These are phyloP conservation scores for Pimephales promelas DNA, from an alignment of 2,113 vertebrate genomes.

Conservation along the genomic window DNA sequence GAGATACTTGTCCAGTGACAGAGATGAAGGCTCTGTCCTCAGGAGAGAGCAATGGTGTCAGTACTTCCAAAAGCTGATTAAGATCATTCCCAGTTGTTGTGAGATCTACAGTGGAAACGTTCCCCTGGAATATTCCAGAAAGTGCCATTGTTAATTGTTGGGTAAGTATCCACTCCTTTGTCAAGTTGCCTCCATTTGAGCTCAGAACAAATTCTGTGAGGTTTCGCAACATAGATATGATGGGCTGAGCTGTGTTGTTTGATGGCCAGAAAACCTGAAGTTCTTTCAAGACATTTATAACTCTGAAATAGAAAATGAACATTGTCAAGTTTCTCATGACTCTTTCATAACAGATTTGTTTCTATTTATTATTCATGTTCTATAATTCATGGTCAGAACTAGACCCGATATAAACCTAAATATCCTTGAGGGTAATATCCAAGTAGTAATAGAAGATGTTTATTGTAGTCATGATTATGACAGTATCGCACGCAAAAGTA, in stretches of 20 bases:
- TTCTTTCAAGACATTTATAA: conserved; percentile 65
- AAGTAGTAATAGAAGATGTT: too few relatives aligned
- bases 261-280: conserved; percentile 61
- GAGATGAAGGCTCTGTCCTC: conserved; percentile 61
- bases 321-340: conserved; percentile 20
- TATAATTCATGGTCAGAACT: too few relatives aligned
- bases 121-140: conserved; percentile 62
- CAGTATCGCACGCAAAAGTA: too few relatives aligned
- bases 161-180: conserved; percentile 65
- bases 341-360: too few relatives aligned
- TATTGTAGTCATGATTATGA: too few relatives aligned
- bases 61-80: conserved; percentile 58
- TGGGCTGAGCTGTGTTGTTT: conserved; percentile 60
- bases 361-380: too few relatives aligned
- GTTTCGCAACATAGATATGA: conserved; percentile 63
- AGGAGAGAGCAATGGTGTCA: conserved; percentile 48
- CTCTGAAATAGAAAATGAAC: conserved; percentile 62
- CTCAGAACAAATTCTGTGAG: conserved; percentile 64
- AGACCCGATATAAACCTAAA: too few relatives aligned
- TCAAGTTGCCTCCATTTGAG: conserved; percentile 61
- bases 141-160: conserved; percentile 58
- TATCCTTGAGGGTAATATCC: too few relatives aligned
- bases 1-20: conserved; percentile 58
- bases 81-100: conserved; percentile 60
- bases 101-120: conserved; percentile 47